phyloP scores from a whole-genome alignment of 2,113 vertebrate genomes.

The Spilogale gracilis region DNA sequence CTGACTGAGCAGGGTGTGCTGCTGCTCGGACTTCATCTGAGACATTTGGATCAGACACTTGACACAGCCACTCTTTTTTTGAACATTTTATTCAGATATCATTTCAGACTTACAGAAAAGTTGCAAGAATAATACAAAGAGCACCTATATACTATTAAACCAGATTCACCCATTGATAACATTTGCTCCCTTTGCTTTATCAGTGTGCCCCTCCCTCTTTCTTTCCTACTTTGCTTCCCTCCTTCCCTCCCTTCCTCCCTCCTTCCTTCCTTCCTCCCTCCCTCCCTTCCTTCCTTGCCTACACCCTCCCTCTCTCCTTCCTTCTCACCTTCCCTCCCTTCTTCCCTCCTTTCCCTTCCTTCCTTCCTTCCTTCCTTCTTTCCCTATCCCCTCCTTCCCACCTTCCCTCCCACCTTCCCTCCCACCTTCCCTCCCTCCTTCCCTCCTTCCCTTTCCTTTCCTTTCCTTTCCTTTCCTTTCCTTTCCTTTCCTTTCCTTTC shows the following conservation, averaged over 20 bases:
- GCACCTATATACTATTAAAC: neutral
- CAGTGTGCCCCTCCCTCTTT: neutral
- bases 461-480: too few relatives aligned
- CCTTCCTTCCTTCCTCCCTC: neutral
- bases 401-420: too few relatives aligned
- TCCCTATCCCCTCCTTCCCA: neutral
- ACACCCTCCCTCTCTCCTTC: too few relatives aligned
- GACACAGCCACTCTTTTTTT: neutral
- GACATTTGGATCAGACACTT: neutral
- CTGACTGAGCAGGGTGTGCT: neutral
- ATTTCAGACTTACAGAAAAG: neutral
- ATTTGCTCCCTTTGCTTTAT: neutral
- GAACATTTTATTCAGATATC: neutral
- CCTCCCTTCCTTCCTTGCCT: neutral
- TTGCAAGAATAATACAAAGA: neutral
- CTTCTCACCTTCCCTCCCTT: too few relatives aligned
- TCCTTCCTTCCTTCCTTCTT: neutral
- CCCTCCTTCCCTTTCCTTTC: neutral
- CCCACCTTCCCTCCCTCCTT: neutral
- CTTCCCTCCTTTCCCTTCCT: neutral
- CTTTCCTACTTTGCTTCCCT: too few relatives aligned
- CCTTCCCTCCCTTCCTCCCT: neutral
- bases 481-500: too few relatives aligned
- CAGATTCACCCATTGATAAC: neutral
- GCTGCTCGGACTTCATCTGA: neutral